Evolutionary conservation across 2,797 vertebrate species (phyloP).

Genomic region (Hoplostethus mediterraneus): DNA sequence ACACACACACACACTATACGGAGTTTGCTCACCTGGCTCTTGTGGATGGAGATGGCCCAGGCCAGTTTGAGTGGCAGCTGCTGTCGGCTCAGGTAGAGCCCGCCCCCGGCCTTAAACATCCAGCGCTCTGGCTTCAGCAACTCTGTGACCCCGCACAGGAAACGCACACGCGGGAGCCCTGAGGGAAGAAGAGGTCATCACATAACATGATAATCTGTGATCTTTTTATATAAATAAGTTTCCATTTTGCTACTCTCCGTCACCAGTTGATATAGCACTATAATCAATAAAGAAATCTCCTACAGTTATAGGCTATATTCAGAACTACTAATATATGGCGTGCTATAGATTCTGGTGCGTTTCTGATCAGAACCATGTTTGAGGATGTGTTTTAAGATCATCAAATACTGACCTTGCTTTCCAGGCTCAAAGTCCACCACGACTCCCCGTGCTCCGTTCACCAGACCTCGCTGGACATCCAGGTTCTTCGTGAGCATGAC

Average conservation of each 20-base stretch:
- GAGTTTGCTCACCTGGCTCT: slow-evolving; percentile 91
- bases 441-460: slow-evolving; percentile 95
- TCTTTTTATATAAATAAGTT: background rate
- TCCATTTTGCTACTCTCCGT: too few species aligned
- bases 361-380: background rate
- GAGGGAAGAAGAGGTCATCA: background rate
- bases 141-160: slow-evolving; percentile 91
- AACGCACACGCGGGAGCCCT: slow-evolving; percentile 93
- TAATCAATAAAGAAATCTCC: background rate
- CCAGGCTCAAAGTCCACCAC: slow-evolving; percentile 90
- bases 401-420: slow-evolving; percentile 83
- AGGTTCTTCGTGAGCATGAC: slow-evolving; percentile 98
- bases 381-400: background rate
- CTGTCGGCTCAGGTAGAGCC: slow-evolving; percentile 89
- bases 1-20: too few species aligned
- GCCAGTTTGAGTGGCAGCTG: slow-evolving; percentile 96
- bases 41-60: slow-evolving; percentile 99
- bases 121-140: slow-evolving; percentile 90
- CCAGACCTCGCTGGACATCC: slow-evolving; percentile 91
- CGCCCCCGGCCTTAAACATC: slow-evolving; percentile 89
- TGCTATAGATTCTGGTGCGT: background rate
- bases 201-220: background rate
- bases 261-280: background rate
- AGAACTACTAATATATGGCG: background rate
- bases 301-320: background rate